phyloP scores from a whole-genome alignment of 2,888 invertebrate genomes.

The Noctua pronuba region DNA sequence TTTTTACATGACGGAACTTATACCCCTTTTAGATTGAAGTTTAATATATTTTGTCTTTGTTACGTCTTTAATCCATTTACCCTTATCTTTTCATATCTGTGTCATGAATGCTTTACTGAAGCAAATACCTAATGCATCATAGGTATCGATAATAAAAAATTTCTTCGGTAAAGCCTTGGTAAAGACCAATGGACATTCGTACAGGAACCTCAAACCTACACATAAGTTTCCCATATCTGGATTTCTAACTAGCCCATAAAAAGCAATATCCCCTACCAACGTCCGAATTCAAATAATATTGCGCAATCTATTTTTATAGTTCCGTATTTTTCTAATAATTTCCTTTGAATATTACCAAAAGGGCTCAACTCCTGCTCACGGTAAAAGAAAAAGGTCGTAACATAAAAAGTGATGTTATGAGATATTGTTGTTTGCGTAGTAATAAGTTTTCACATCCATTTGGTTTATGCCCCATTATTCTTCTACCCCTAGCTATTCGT shows the following conservation, averaged over 20 bases:
- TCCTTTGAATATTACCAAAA: slow-evolving; percentile 37
- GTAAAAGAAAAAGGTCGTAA: slow-evolving; percentile 59
- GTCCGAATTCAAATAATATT: slow-evolving; percentile 52
- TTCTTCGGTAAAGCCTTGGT: background rate
- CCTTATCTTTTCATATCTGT: no score
- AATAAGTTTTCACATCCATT: slow-evolving; percentile 70
- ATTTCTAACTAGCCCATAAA: slow-evolving; percentile 45
- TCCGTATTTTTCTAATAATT: slow-evolving; percentile 51
- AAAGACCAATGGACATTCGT: background rate
- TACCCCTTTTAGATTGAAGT: background rate
- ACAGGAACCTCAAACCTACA: background rate
- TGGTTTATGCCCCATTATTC: slow-evolving; percentile 68
- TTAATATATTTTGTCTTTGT: background rate
- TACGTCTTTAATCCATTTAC: background rate
- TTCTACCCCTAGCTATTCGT: slow-evolving; percentile 80
- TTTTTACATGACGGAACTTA: no score
- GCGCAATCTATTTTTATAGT: slow-evolving; percentile 57
- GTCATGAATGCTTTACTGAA: background rate
- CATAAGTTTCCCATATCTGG: slow-evolving; percentile 8
- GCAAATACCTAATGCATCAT: background rate
- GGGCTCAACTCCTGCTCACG: slow-evolving; percentile 32
- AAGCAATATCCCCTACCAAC: slow-evolving; percentile 27
- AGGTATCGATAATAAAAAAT: no score
- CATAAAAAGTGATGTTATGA: slow-evolving; percentile 63
- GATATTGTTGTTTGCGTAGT: slow-evolving; percentile 66